These are phyloP conservation scores for Prenolepis imparis DNA, from an alignment of 2,888 invertebrate genomes.

Conservation along the genomic window DNA sequence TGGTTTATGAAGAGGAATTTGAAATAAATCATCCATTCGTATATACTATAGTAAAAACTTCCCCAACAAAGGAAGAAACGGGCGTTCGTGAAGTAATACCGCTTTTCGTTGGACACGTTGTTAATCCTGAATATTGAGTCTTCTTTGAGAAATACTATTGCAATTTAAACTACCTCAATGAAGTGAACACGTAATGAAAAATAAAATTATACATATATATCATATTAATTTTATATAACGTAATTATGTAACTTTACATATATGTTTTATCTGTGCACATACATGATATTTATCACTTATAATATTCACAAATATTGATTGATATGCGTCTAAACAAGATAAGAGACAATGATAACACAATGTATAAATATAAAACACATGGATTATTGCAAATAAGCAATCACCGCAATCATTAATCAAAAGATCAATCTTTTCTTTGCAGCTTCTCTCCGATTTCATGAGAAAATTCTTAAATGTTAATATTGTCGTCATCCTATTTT, in stretches of 20 bases:
- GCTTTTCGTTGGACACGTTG: not conserved
- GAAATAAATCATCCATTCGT: constrained; percentile 23
- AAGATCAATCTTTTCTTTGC: not conserved
- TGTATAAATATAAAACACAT: not conserved
- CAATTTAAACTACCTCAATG: not conserved
- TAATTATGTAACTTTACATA: not conserved
- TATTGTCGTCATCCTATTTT: not conserved
- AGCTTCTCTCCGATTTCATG: not conserved
- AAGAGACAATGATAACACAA: not conserved
- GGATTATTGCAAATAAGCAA: not conserved
- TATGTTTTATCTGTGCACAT: not conserved
- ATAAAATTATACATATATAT: not conserved
- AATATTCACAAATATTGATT: not conserved
- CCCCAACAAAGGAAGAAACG: not conserved
- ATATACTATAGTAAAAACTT: not conserved
- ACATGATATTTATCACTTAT: constrained; percentile 14
- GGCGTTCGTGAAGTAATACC: not conserved
- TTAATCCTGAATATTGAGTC: constrained; percentile 3
- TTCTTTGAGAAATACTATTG: not conserved
- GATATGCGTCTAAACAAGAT: not conserved
- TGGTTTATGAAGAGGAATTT: not conserved
- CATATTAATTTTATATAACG: not conserved
- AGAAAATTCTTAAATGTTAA: not conserved
- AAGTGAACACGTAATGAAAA: not conserved
- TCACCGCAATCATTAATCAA: not conserved